Evolutionary conservation across 2,113 vertebrate genomes (phyloP).

Genomic region (Furnarius figulus): DNA sequence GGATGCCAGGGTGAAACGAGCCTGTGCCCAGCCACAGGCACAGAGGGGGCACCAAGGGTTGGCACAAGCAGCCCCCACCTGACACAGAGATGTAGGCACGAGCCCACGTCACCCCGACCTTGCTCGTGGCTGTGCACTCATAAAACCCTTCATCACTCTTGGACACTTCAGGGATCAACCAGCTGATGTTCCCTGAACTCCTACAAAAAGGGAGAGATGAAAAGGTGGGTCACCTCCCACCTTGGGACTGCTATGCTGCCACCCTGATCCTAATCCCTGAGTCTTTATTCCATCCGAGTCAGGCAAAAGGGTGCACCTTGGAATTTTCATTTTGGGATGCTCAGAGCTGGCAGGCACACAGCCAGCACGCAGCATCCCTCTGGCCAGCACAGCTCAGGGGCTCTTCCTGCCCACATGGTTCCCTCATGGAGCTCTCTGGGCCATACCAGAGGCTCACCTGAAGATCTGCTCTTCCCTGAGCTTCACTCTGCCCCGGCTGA

Average conservation of each 20-base stretch:
- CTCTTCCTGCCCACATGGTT: rapidly evolving
- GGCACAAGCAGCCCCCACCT: slow-evolving; percentile 69
- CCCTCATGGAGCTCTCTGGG: neutral
- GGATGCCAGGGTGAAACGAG: neutral
- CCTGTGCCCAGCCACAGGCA: rapidly evolving
- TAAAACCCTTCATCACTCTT: slow-evolving; percentile 83
- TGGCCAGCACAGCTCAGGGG: neutral
- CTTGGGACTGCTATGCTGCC: neutral
- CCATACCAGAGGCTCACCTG: slow-evolving; percentile 73
- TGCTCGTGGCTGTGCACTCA: slow-evolving; percentile 83
- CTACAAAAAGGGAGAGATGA: slow-evolving; percentile 56
- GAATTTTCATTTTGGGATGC: neutral
- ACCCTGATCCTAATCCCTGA: neutral
- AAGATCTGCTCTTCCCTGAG: slow-evolving; percentile 81
- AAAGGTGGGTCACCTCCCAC: neutral
- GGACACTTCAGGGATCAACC: slow-evolving; percentile 82
- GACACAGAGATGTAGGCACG: slow-evolving; percentile 77
- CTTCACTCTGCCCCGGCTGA: slow-evolving; percentile 73
- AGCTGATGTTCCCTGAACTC: slow-evolving; percentile 81
- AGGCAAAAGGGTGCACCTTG: neutral
- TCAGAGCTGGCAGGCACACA: neutral
- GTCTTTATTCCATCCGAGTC: too few relatives aligned
- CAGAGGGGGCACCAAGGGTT: rapidly evolving
- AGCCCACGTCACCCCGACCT: slow-evolving; percentile 78
- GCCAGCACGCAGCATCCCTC: neutral